Base-by-base conservation (phyloP, 1,140 invertebrate genomes). In the Helicorthomorpha holstii region DNA sequence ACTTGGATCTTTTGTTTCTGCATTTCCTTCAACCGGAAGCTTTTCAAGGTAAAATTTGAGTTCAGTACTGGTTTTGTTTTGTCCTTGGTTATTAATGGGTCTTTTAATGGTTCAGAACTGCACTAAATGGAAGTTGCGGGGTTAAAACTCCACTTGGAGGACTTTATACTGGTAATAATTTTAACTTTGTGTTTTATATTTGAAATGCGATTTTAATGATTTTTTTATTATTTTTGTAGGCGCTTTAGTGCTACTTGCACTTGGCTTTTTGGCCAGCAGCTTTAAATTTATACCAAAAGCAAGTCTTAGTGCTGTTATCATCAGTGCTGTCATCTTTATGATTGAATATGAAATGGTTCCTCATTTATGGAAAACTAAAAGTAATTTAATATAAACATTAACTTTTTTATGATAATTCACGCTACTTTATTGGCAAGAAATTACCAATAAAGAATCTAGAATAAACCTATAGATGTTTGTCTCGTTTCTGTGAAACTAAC, bases 241-340 rank as follows among this genome's bases (percentile, higher is more conserved):
- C 14, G 38, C 25, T 10, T 24, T 52, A 22, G 52, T 54, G 22
- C 27, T 54, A 3, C n/a, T 54, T 3, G 52, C 52, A 34, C 27
- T 54, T 21, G 50, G 25, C 10, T 29, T 41, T 23, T 27, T 54
- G 21, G 51, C 49, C 12, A 24, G 24, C 16, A 41, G 22, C 26
- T 52, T 54, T 16, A n/a, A 34, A 14, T 54, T 16, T 25, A 54
- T 54, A 19, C 52, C 52, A 38, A 54, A 54, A 25, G 52, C 52
- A 21, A 24, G n/a, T 24, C 41, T 54, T 14, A 34, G 52, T 4
- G 52, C 52, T 16, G 52, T 54, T 12, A 54, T 54, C 24, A 54
- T 54, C 7, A 53, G 16, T 25, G 52, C 52, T n/a, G 51, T 54
- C 7, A 38, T 54, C 29, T 27, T 54, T 14, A 54, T 54, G 52